Percentiles rank a stretch among this genome's conserved stretches.
phyloP scores from a whole-genome alignment of 2,113 vertebrate species.

The Lagopus muta region DNA sequence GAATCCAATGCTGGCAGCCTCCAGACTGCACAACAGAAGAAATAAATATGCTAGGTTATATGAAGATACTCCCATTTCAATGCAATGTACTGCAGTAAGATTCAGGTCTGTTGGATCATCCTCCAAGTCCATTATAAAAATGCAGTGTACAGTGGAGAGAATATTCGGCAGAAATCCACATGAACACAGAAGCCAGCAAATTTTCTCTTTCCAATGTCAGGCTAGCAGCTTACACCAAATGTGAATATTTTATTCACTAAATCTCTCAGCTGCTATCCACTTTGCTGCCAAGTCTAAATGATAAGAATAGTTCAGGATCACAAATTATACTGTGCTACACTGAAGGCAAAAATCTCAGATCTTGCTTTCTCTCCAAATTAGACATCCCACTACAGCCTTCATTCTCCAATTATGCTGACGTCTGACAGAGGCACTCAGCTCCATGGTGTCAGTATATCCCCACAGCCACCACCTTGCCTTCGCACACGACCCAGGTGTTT shows the following conservation, averaged over 20 bases:
- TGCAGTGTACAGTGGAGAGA: background rate
- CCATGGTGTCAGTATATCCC: background rate
- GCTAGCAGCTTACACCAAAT: constrained; percentile 17
- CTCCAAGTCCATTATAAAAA: constrained; percentile 5
- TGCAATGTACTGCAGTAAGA: background rate
- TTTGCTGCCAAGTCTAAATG: background rate
- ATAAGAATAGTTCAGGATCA: background rate
- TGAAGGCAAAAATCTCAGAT: background rate
- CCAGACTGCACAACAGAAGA: constrained; percentile 81
- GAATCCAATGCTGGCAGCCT: constrained; percentile 95
- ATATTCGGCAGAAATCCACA: background rate
- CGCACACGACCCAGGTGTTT: background rate
- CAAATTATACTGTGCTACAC: background rate
- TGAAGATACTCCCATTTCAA: background rate
- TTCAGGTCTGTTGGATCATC: background rate
- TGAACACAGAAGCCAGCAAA: background rate
- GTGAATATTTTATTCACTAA: constrained; percentile 17
- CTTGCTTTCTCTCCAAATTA: background rate
- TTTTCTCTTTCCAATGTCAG: background rate
- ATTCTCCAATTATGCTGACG: background rate
- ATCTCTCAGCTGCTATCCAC: constrained; percentile 3
- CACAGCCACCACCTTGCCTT: background rate
- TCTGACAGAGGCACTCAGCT: background rate
- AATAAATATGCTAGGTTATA: constrained; percentile 29
- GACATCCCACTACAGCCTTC: background rate